Percentiles rank a stretch among this genome's conserved stretches.
Conservation (phyloP, 2,113 vertebrate genomes). For the Burhinus bistriatus region DNA sequence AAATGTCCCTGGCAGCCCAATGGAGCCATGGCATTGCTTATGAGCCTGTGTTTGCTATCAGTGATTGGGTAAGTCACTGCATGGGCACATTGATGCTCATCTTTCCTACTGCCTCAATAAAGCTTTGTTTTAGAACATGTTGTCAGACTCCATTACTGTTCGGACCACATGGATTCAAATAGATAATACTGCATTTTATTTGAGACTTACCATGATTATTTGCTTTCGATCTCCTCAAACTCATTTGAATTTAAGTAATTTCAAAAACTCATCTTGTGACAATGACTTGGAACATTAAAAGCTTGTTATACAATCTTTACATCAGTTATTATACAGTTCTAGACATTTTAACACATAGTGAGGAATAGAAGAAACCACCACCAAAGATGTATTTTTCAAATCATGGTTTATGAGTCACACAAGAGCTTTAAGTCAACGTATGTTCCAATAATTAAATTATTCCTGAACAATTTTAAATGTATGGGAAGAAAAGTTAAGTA, state of each 20-base stretch:
- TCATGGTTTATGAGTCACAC: neutral
- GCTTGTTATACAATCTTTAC: neutral
- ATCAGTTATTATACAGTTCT: neutral
- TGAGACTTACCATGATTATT: neutral
- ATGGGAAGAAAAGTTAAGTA: neutral
- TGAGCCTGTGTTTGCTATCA: neutral
- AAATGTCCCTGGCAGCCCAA: too few species aligned
- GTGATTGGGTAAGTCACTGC: neutral
- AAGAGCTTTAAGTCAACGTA: neutral
- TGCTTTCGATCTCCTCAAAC: neutral
- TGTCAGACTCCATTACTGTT: neutral
- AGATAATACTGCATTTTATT: neutral
- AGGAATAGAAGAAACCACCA: neutral
- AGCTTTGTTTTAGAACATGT: neutral
- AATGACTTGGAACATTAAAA: neutral
- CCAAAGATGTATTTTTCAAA: neutral
- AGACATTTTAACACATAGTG: neutral
- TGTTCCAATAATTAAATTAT: neutral
- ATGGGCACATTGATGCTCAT: neutral
- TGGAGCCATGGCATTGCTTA: neutral
- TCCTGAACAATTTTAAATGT: neutral
- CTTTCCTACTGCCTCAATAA: neutral
- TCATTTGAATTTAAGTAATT: neutral
- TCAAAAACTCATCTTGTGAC: neutral
- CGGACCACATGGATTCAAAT: neutral